Percentiles rank a stretch among this genome's conserved stretches.
Evolutionary conservation across 2,113 vertebrate species (phyloP).

Genomic region (Phyllopteryx taeniolatus): DNA sequence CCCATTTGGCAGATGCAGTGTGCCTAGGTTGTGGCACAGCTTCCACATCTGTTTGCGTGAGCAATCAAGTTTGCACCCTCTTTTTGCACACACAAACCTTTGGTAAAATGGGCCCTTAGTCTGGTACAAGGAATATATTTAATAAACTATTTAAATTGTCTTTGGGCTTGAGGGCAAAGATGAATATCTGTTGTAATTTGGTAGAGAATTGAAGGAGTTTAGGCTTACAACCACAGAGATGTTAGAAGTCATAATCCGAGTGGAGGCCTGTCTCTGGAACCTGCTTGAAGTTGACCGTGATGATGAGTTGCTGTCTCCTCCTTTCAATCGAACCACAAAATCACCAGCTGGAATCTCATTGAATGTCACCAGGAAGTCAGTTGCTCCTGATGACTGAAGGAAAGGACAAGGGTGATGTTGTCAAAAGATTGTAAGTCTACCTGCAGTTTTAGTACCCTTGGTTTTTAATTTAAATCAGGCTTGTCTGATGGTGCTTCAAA

Average conservation of each 20-base stretch:
- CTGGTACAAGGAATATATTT: no score
- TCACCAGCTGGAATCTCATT: conserved; percentile 46
- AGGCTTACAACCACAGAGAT: conserved; percentile 60
- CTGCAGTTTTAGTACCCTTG: no score
- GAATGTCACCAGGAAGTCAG: conserved; percentile 56
- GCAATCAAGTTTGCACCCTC: no score
- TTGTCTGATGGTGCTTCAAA: no score
- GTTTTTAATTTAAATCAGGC: no score
- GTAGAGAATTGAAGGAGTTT: neutral
- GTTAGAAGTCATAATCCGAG: conserved; percentile 53
- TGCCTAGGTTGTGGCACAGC: no score
- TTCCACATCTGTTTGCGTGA: no score
- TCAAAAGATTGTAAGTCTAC: neutral
- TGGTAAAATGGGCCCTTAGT: no score
- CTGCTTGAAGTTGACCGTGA: conserved; percentile 4
- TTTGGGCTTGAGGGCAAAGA: neutral
- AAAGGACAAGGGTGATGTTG: neutral
- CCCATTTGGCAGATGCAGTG: no score
- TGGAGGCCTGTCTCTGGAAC: conserved; percentile 70
- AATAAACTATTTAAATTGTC: neutral
- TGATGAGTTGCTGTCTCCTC: conserved; percentile 28
- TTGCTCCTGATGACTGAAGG: conserved; percentile 27
- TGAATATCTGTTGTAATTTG: neutral
- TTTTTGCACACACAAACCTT: no score
- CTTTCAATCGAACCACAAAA: conserved; percentile 57